These are phyloP conservation scores for Cyanistes caeruleus DNA, from an alignment of 2,113 vertebrate species.

Conservation along the genomic window DNA sequence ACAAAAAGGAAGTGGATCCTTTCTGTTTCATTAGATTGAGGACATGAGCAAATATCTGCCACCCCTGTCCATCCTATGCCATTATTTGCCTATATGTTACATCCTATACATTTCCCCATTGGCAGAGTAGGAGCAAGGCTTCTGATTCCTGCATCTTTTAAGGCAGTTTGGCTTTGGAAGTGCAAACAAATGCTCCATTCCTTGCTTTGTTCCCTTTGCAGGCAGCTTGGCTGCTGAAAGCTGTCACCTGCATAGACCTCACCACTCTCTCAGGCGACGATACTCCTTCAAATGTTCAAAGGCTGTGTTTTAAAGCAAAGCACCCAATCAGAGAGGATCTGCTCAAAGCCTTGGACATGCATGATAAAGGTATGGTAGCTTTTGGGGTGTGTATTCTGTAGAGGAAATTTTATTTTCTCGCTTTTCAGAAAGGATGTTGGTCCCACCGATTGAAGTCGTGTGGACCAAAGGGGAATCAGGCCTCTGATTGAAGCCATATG, in stretches of 20 bases:
- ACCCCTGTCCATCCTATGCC: background rate
- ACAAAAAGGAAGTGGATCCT: background rate
- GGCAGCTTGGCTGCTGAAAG: slow-evolving; percentile 93
- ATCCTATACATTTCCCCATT: background rate
- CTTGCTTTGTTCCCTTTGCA: slow-evolving; percentile 53
- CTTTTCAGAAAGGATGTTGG: background rate
- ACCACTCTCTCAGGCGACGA: slow-evolving; percentile 94
- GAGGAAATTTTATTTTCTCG: background rate
- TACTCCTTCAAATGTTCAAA: slow-evolving; percentile 86
- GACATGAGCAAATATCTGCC: background rate
- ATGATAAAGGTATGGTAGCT: slow-evolving; percentile 81
- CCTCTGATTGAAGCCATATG: background rate
- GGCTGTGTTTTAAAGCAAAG: slow-evolving; percentile 91
- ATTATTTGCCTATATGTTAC: background rate
- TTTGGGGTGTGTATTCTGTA: background rate
- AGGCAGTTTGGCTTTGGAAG: background rate
- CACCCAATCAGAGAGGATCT: slow-evolving; percentile 87
- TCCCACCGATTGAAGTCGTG: background rate
- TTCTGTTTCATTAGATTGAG: background rate
- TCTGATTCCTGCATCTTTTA: background rate
- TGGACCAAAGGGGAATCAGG: background rate
- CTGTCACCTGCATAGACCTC: slow-evolving; percentile 91
- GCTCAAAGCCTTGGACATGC: slow-evolving; percentile 86
- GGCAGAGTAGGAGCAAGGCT: background rate
- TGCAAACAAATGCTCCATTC: background rate